Conservation (phyloP, 2,113 vertebrate species). For the Saimiri boliviensis region DNA sequence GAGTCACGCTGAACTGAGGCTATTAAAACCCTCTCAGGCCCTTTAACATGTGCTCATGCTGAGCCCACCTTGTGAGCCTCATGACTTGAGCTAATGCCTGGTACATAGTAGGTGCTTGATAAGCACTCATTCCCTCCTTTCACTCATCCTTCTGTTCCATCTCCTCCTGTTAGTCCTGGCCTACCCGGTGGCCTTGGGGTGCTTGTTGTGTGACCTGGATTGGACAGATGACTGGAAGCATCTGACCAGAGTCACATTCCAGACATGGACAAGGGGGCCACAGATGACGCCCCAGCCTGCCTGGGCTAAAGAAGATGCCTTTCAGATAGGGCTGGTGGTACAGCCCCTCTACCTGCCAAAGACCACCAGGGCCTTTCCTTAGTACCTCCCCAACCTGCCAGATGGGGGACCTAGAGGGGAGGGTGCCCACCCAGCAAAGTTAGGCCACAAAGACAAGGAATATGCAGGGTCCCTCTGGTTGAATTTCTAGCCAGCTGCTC, state of each 20-base stretch:
- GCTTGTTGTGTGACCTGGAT: background rate
- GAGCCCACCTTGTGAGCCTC: background rate
- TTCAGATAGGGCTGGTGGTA: background rate
- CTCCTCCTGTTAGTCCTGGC: background rate
- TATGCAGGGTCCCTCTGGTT: too few relatives aligned
- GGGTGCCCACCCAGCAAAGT: background rate
- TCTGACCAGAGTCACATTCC: background rate
- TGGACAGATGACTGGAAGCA: background rate
- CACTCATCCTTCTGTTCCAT: background rate
- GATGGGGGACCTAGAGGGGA: background rate
- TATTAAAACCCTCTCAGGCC: background rate
- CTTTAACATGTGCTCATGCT: fast-evolving
- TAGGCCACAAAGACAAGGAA: background rate
- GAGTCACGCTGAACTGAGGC: background rate
- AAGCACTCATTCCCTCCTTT: background rate
- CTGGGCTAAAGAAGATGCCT: background rate
- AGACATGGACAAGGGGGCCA: fast-evolving
- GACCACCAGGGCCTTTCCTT: background rate
- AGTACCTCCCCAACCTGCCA: background rate
- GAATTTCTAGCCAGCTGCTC: background rate
- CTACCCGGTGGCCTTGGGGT: background rate
- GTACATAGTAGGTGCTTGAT: background rate
- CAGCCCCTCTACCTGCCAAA: background rate
- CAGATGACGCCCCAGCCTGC: background rate
- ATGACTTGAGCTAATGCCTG: background rate